Base-by-base conservation (phyloP, 2,888 invertebrate genomes). In the Sussaba pulchella region DNA sequence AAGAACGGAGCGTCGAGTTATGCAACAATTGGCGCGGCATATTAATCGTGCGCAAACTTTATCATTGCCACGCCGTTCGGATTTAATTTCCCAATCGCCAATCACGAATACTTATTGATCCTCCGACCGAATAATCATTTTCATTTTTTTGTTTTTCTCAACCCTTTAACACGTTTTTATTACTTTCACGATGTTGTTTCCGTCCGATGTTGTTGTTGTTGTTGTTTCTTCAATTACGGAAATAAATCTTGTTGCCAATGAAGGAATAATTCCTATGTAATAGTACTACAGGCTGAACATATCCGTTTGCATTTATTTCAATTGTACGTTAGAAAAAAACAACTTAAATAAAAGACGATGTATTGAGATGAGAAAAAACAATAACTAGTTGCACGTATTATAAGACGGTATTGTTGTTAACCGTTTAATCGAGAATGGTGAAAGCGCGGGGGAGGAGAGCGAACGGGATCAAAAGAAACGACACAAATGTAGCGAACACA, bases 381-480 rank as follows among this genome's bases (percentile, higher is more conserved):
- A n/a, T n/a, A n/a, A n/a, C n/a, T n/a, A n/a, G n/a, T n/a, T n/a
- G n/a, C n/a, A n/a, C n/a, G n/a, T n/a, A n/a, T n/a, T n/a, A n/a
- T n/a, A n/a, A n/a, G n/a, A n/a, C n/a, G n/a, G n/a, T n/a, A n/a
- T n/a, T n/a, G n/a, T n/a, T n/a, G n/a, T n/a, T n/a, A n/a, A n/a
- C n/a, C 64, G 82, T 71, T 82, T 72, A 63, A 69, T 76, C 71
- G 52, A 31, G 77, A 4, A 31, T 50, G 26, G 39, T 63, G 39
- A 57, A 69, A 50, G 71, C 26, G 31, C 4, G 24, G 43, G 41
- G 63, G 41, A 31, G 45, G 73, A 71, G 71, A 54, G 76, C n/a
- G 57, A 14, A 31, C 31, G 80, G 86, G 88, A 87, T 89, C 88
- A 89, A 89, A 89, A 81, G 87, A 79, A 85, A 87, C 86, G 86